Base-by-base conservation (phyloP, 1,140 invertebrate genomes). In the Laupala kohalensis region DNA sequence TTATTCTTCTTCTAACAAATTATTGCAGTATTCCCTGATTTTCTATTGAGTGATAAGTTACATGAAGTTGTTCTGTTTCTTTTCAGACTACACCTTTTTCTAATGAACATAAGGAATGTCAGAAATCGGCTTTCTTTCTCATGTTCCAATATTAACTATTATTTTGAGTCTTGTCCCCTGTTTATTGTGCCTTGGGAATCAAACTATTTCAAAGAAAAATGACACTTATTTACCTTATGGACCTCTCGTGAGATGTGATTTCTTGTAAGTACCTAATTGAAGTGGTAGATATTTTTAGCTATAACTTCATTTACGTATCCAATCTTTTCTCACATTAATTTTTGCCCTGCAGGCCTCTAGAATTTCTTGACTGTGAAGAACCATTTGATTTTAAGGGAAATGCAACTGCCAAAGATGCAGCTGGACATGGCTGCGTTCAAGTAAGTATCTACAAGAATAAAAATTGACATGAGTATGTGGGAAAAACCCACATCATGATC, bases 381-480 rank as follows among this genome's bases (percentile, higher is more conserved):
- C 93, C 93, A 6, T 80, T 91, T n/a, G 95, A 98, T 81, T 91
- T 94, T 74, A 92, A 94, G 79, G 94, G 94, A 26, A 98, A 98
- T 78, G 86, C 87, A 78, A 93, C 94, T 64, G 92, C 93, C 4
- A 88, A 88, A 79, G 87, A 91, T 67, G 88, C 87, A n/a, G 75
- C 80, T 12, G 93, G 91, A 3, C 86, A 90, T 81, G 95, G 95
- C 0, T 98, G 96, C 80, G 84, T 93, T 0, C 93, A 93, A 80
- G 88, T 90, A 83, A 75, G 66, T 74, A 70, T 71, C 78, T 79
- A 69, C 73, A 86, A 83, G 67, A 6, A 27, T n/a, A 68, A 37
- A 29, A 65, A 66, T 25, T 67, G 19, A 5, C 27, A 69, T 71
- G 19, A 67, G 65, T 66, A 67, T 24, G 27, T 62, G 5, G 24